These are phyloP conservation scores for Microcebus jonahi DNA, from an alignment of 2,113 vertebrate genomes.

Conservation along the genomic window DNA sequence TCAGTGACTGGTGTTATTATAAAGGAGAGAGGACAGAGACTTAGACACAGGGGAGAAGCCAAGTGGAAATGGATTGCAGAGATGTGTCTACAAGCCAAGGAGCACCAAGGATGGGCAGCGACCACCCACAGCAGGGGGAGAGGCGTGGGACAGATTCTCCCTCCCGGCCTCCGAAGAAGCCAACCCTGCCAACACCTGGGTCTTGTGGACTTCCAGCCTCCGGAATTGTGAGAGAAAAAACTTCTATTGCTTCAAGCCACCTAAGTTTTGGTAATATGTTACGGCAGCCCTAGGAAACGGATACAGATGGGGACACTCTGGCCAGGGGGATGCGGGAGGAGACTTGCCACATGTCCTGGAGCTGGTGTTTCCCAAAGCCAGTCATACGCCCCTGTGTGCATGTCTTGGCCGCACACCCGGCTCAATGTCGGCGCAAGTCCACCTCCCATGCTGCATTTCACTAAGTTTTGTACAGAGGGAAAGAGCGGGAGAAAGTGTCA, in stretches of 20 bases:
- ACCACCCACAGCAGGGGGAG: not conserved
- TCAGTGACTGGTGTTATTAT: not conserved
- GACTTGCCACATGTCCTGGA: too few relatives aligned
- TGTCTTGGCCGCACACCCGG: not conserved
- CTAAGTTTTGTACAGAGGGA: not conserved
- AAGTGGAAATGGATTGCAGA: too few relatives aligned
- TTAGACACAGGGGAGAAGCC: not conserved
- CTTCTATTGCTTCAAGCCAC: not conserved
- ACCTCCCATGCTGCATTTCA: fast-evolving
- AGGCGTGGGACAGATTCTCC: not conserved
- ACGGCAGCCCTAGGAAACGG: fast-evolving
- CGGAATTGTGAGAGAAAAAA: not conserved
- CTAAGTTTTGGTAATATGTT: not conserved
- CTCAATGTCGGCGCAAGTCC: fast-evolving
- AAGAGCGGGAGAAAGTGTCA: not conserved
- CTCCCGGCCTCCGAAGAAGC: not conserved
- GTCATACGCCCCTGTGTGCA: fast-evolving
- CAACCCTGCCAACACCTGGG: fast-evolving
- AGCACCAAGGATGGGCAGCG: not conserved
- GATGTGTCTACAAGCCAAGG: too few relatives aligned
- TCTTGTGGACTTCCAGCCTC: too few relatives aligned
- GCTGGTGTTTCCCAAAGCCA: not conserved
- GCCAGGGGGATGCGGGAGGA: not conserved
- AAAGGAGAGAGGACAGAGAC: not conserved
- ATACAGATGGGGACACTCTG: not conserved